Conservation (phyloP, 2,113 vertebrate genomes). For the Limnothrissa miodon region DNA sequence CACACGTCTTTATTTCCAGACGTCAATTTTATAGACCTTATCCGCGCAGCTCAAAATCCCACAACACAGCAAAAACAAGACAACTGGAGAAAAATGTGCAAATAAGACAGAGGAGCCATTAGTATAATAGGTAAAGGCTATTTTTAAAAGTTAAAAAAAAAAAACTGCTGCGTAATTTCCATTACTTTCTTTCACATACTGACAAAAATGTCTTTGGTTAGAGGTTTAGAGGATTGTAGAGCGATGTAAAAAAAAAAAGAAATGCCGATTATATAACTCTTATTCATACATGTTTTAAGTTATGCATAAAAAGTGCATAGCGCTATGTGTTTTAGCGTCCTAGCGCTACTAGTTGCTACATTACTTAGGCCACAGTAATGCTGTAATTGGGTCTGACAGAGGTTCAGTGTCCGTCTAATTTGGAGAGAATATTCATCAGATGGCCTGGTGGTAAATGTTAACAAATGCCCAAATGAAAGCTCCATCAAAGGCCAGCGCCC, state of each 20-base stretch:
- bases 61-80: neutral
- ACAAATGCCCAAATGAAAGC: neutral
- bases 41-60: neutral
- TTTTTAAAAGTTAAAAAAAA: neutral
- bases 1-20: neutral
- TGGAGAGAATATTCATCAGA: neutral
- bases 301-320: too few species aligned
- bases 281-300: too few species aligned
- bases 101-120: neutral
- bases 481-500: neutral
- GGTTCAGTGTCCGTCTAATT: neutral
- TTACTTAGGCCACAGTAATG: neutral
- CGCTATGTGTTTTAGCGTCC: too few species aligned
- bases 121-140: neutral
- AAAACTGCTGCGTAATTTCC: neutral
- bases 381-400: neutral
- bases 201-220: neutral
- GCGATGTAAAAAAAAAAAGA: too few species aligned
- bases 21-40: constrained; percentile 1
- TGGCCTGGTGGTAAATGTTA: neutral
- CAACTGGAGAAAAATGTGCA: neutral
- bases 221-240: too few species aligned
- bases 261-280: too few species aligned
- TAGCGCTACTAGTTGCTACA: neutral
- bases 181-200: neutral